Evolutionary conservation across 2,113 vertebrate species (phyloP).

Genomic region (Chaetodon trifascialis): DNA sequence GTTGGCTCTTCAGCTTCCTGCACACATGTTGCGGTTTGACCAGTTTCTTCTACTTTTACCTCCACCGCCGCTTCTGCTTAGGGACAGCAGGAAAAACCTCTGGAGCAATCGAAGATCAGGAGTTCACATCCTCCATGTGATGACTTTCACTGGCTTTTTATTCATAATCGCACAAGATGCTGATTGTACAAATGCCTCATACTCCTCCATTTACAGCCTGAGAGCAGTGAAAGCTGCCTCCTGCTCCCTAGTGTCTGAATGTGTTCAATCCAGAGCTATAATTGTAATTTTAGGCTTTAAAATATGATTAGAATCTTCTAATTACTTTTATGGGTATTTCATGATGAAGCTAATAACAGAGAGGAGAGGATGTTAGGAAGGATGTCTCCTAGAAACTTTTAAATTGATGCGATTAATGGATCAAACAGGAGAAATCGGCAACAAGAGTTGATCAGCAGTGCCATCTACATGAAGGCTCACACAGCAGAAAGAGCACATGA

Average conservation of each 20-base stretch:
- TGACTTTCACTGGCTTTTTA: constrained; percentile 41
- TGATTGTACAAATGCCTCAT: constrained; percentile 42
- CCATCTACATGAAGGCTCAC: constrained; percentile 9
- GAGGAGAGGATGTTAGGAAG: not conserved
- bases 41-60: constrained; percentile 6
- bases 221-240: constrained; percentile 27
- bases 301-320: not conserved
- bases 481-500: not conserved
- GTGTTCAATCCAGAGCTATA: not conserved
- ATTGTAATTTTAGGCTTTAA: constrained; percentile 6
- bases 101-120: constrained; percentile 10
- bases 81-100: not conserved
- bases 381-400: constrained; percentile 1
- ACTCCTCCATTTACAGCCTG: constrained; percentile 30
- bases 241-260: constrained; percentile 26
- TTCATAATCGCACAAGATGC: constrained; percentile 34
- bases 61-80: constrained; percentile 13
- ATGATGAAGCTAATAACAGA: not conserved
- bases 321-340: not conserved
- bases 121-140: constrained; percentile 28
- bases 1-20: constrained; percentile 32
- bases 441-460: not conserved
- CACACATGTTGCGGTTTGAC: constrained; percentile 32
- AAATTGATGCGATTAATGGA: constrained; percentile 1
- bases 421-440: constrained; percentile 1